Evolutionary conservation across 2,888 invertebrate species (phyloP).

Genomic region (Azorinus chamasolen): DNA sequence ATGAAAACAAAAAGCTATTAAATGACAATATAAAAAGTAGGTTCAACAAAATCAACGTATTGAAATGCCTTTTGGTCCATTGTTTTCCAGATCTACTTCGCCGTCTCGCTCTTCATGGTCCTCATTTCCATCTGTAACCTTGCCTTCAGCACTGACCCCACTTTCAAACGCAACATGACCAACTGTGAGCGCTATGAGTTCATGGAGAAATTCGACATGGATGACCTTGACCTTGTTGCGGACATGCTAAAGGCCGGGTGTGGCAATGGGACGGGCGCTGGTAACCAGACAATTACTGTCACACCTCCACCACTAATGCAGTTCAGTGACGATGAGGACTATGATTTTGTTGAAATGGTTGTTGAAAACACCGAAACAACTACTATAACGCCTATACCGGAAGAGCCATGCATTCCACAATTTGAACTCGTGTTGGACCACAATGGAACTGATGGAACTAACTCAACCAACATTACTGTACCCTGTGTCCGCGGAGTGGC

Average conservation of each 20-base stretch:
- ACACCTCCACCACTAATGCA: not conserved
- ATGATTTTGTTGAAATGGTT: no score
- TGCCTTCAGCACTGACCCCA: conserved; percentile 15
- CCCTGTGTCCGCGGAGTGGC: no score
- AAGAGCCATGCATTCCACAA: not conserved
- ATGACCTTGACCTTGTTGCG: not conserved
- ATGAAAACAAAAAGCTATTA: no score
- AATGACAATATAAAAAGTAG: no score
- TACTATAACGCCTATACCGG: no score
- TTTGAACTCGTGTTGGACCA: not conserved
- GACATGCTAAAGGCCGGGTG: conserved; percentile 2
- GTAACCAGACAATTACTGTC: not conserved
- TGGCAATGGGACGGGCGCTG: not conserved
- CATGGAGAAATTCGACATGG: conserved; percentile 5
- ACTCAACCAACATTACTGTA: not conserved
- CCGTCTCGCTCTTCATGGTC: conserved; percentile 8
- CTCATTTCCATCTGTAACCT: conserved; percentile 27
- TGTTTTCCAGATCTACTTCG: conserved; percentile 29
- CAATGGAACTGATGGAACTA: not conserved
- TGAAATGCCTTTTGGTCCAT: not conserved
- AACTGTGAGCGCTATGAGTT: conserved; percentile 30
- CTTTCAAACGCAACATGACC: conserved; percentile 28
- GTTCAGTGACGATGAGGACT: no score
- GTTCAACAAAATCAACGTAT: no score
- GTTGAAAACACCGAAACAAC: no score